A percentile compares a stretch with the other conserved stretches of the same genome.
These are phyloP conservation scores for Pelagia noctiluca DNA, from an alignment of 30 jellyfish, hydroid and myxozoan species.

Conservation along the genomic window DNA sequence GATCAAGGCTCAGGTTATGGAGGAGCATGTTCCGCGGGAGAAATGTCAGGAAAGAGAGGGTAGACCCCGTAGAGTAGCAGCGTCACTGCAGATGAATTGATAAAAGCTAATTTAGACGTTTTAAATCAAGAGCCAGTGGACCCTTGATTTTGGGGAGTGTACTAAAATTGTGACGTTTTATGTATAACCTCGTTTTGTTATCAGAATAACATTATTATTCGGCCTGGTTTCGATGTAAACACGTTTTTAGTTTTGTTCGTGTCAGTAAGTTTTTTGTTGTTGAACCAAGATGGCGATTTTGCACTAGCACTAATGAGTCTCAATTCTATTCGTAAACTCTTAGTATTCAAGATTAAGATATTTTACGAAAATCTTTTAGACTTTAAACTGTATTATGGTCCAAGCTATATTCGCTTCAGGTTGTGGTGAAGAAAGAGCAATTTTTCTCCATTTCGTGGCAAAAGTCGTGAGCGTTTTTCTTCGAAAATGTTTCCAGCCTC, in stretches of 20 bases:
- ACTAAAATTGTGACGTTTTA: too few relatives aligned
- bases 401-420: background rate
- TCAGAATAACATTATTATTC: too few relatives aligned
- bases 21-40: conserved; percentile 5
- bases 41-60: conserved; percentile 26
- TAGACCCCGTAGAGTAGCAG: conserved; percentile 39
- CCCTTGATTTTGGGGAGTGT: conserved; percentile 42
- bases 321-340: too few relatives aligned
- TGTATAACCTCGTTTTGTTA: too few relatives aligned
- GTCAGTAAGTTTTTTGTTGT: too few relatives aligned
- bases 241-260: too few relatives aligned
- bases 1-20: conserved; percentile 9
- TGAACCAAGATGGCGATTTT: too few relatives aligned
- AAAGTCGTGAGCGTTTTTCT: conserved; percentile 57
- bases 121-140: conserved; percentile 4
- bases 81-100: conserved; percentile 27
- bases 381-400: too few relatives aligned
- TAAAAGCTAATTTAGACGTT: background rate
- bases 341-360: too few relatives aligned
- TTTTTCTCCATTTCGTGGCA: conserved; percentile 45
- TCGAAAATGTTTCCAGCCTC: conserved; percentile 77
- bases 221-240: too few relatives aligned
- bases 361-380: too few relatives aligned
- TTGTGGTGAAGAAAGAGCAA: conserved; percentile 58
- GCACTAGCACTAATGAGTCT: too few relatives aligned